Base-by-base conservation (phyloP, 2,888 invertebrate species). In the Rhingia campestris region DNA sequence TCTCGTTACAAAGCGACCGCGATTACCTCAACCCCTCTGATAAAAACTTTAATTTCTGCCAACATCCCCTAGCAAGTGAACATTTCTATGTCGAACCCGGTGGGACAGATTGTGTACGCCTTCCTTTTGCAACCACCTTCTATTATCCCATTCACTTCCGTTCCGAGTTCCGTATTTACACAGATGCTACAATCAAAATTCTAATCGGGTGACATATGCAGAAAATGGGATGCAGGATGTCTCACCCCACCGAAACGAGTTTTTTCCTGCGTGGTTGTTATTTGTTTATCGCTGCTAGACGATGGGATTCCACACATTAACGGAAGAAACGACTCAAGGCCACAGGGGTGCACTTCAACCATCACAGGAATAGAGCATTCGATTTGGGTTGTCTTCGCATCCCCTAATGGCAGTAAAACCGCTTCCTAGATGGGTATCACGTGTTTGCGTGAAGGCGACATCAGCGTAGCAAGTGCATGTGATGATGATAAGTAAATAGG, bases 141-240 rank as follows among this genome's bases (percentile, higher is more conserved):
- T 41, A 66, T 70, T 70, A 61, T 82, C 45, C 79, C 64, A 80
- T 80, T 66, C 64, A 80, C 80, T 80, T 84, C 84, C 80, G 84
- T 80, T 84, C 70, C 80, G 80, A 80, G 80, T 84, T 84, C 84
- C 84, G 84, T 84, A 84, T 84, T 84, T 80, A 80, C 80, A 80
- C 84, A 84, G 84, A 84, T 84, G 84, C 84, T 70, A 69, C 80
- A 80, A 80, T 84, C 80, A 61, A 74, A 84, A 80, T 75, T 61
- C 80, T 84, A 74, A 84, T 84, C 84, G 84, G 66, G 80, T 80
- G 84, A 84, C 84, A 84, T 84, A 84, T 84, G 84, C 80, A 75
- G 80, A 84, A 80, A 84, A 84, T 84, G 84, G 84, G 84, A 49
- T 84, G 80, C 84, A 75, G 70, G 70, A 70, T 70, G 58, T 77